Conservation (phyloP, 1,140 invertebrate species). For the Sesamia nonagrioides region DNA sequence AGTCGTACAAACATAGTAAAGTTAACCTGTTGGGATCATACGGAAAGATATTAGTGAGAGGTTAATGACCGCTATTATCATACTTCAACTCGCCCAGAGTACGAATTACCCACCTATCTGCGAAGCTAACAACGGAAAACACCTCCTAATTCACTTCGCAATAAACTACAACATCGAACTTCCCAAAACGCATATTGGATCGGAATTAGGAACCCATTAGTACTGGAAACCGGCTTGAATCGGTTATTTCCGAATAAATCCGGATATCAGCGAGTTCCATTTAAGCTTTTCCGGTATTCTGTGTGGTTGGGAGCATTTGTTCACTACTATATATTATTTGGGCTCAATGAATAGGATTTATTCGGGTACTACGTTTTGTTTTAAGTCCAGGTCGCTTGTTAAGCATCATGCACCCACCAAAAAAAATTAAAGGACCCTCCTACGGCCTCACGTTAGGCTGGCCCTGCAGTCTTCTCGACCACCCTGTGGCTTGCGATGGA, state of each 20-base stretch:
- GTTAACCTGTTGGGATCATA: too few species aligned
- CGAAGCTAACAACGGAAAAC: not conserved
- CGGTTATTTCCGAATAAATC: conserved; percentile 17
- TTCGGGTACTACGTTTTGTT: not conserved
- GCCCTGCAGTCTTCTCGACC: too few species aligned
- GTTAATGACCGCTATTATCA: too few species aligned
- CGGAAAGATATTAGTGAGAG: too few species aligned
- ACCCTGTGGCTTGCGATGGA: too few species aligned
- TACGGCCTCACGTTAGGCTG: too few species aligned
- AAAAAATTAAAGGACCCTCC: too few species aligned
- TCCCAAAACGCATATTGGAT: conserved; percentile 11
- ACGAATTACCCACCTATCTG: too few species aligned
- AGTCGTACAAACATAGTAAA: too few species aligned
- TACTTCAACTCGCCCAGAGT: too few species aligned
- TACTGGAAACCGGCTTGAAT: not conserved
- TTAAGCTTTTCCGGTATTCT: not conserved
- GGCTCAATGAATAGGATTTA: conserved; percentile 14
- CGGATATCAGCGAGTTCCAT: conserved; percentile 17
- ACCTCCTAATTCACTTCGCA: not conserved
- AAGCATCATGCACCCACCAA: not conserved
- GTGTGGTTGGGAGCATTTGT: conserved; percentile 1
- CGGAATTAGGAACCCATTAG: conserved; percentile 22
- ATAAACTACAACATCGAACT: not conserved
- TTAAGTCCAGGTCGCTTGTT: not conserved
- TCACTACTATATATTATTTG: conserved; percentile 6